These are phyloP conservation scores for Drymodes brunneopygia DNA, from an alignment of 2,113 vertebrate genomes.

Conservation along the genomic window DNA sequence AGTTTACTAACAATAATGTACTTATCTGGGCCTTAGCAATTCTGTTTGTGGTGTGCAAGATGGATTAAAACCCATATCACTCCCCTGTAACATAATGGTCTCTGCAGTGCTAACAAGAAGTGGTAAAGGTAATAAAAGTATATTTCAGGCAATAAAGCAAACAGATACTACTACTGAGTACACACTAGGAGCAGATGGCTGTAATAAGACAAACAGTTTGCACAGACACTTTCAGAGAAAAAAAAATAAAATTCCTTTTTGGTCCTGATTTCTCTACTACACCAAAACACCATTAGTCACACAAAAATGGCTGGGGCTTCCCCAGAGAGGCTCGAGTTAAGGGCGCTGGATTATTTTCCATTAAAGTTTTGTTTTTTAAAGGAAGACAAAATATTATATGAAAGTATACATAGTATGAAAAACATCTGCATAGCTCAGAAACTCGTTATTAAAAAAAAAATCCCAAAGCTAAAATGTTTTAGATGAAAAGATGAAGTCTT, in stretches of 20 bases:
- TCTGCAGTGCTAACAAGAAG: not conserved
- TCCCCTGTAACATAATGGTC: not conserved
- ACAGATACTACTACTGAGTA: not conserved
- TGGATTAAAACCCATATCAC: not conserved
- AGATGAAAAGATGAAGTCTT: not conserved
- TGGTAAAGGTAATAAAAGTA: conserved; percentile 20
- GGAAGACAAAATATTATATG: not conserved
- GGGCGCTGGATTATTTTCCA: not conserved
- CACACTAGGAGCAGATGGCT: not conserved
- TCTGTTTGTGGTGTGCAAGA: not conserved
- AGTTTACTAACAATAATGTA: not conserved
- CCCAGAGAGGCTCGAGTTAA: not conserved
- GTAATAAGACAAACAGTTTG: not conserved
- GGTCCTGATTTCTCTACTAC: not conserved
- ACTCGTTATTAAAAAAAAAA: not conserved
- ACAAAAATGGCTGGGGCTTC: not conserved
- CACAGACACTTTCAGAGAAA: not conserved
- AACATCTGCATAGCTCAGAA: not conserved
- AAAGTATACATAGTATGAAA: not conserved
- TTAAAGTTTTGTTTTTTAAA: not conserved
- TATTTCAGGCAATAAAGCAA: conserved; percentile 25
- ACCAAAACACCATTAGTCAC: not conserved
- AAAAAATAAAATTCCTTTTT: not conserved
- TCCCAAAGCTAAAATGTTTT: not conserved
- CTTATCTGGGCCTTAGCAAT: not conserved